Percentiles rank a stretch among this genome's conserved stretches.
These are phyloP conservation scores for Neoaliturus tenellus DNA, from an alignment of 2,888 invertebrate genomes.

Conservation along the genomic window DNA sequence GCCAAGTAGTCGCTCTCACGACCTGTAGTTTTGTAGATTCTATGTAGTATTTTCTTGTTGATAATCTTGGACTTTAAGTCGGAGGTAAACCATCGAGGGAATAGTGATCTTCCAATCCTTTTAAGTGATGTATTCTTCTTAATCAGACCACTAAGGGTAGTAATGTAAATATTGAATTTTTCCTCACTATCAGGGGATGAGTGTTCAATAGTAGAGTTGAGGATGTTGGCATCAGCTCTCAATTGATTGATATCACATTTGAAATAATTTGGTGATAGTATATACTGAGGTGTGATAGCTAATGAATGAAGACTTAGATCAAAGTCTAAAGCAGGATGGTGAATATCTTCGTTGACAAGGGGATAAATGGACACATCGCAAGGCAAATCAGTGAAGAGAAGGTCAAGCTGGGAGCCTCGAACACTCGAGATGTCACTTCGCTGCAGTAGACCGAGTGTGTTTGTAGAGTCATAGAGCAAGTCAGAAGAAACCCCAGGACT, in stretches of 20 bases:
- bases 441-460: too few relatives aligned
- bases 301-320: not conserved
- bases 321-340: slow-evolving; percentile 1
- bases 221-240: not conserved
- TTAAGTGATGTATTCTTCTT: not conserved
- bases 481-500: too few relatives aligned
- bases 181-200: not conserved
- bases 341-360: not conserved
- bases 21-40: not conserved
- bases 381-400: not conserved
- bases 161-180: too few relatives aligned
- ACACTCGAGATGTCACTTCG: not conserved
- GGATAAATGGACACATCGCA: not conserved
- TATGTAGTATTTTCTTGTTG: slow-evolving; percentile 6
- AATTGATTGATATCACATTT: slow-evolving; percentile 3
- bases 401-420: not conserved
- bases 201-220: not conserved
- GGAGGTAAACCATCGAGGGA: not conserved
- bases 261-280: not conserved
- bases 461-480: too few relatives aligned
- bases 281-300: not conserved
- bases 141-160: not conserved
- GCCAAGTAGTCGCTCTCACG: too few relatives aligned
- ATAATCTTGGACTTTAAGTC: slow-evolving; percentile 7
- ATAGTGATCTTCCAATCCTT: not conserved